Evolutionary conservation across 2,888 invertebrate genomes (phyloP), one percentile per base, ranked within the genome.

Genomic region (Clostera curtula): DNA sequence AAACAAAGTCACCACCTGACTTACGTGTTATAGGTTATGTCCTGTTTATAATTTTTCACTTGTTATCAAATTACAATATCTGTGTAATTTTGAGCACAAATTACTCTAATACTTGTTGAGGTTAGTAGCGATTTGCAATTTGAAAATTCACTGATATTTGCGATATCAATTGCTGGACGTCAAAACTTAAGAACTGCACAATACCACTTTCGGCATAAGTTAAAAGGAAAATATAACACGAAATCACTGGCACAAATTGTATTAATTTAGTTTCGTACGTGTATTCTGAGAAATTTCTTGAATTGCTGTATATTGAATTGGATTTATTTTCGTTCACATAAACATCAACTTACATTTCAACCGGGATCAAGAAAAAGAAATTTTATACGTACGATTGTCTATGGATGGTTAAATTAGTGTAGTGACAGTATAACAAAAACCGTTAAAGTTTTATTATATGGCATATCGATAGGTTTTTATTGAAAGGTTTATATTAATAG

Each of bases 361-460:
- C 75, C 79, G 79, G 77, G 74, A 63, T 71, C 69, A 69, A 75
- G 74, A 67, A 79, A 80, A 80, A 76, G 75, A 70, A 69, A 36
- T 72, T 69, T 49, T 53, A n/a, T n/a, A n/a, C 48, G 56, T 28
- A 49, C 49, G 50, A 25, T 49, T 38, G 47, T 66, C 62, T 67
- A 39, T 36, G 43, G 25, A 20, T 8, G 1, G 2, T 7, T 14
- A 22, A 12, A 12, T 3, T 22, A 22, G 9, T 3, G 20, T 12
- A 12, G 15, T 15, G 6, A 5, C n/a, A 6, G 6, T 12, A 20
- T 2, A 7, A 12, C n/a, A 8, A 21, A 22, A 22, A 22, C 11
- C 22, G 22, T 12, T 8, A 13, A 2, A 13, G 6, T 4, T 13
- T 22, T n/a, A n/a, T n/a, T n/a, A n/a, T n/a, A n/a, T n/a, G n/a